A percentile compares a stretch with the other conserved stretches of the same genome.
These are phyloP conservation scores for Gallinago solitaria DNA, from an alignment of 2,797 vertebrate genomes.

Conservation along the genomic window DNA sequence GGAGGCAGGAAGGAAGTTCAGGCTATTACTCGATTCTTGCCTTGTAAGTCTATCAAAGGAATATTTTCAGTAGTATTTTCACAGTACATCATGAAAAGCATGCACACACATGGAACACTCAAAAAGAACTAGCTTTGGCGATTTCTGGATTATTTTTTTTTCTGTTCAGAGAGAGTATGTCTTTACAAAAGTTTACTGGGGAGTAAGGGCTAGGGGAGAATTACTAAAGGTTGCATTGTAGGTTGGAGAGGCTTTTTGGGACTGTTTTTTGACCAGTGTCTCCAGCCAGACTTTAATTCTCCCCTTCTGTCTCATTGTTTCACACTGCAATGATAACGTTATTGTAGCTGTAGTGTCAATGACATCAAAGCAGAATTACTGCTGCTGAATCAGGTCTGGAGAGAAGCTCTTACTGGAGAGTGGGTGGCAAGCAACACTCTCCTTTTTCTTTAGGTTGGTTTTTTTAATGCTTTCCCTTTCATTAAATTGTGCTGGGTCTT, in stretches of 20 bases:
- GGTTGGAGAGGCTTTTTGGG: background rate
- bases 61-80: background rate
- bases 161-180: background rate
- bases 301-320: background rate
- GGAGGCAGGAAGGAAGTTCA: background rate
- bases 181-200: background rate
- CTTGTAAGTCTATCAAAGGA: background rate
- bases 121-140: background rate
- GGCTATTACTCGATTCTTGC: background rate
- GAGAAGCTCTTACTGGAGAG: background rate
- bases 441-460: background rate
- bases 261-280: background rate
- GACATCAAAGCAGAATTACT: background rate
- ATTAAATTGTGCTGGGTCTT: background rate
- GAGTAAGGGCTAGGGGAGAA: rapidly evolving
- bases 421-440: background rate
- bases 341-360: background rate
- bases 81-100: background rate
- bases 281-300: background rate
- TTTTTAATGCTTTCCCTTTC: background rate
- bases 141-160: background rate
- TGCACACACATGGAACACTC: background rate
- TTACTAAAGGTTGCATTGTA: background rate
- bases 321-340: background rate
- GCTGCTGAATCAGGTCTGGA: background rate